Percentiles rank a stretch among this genome's conserved stretches.
Evolutionary conservation across 1,140 invertebrate species (phyloP).

Genomic region (Pachypsylla venusta): DNA sequence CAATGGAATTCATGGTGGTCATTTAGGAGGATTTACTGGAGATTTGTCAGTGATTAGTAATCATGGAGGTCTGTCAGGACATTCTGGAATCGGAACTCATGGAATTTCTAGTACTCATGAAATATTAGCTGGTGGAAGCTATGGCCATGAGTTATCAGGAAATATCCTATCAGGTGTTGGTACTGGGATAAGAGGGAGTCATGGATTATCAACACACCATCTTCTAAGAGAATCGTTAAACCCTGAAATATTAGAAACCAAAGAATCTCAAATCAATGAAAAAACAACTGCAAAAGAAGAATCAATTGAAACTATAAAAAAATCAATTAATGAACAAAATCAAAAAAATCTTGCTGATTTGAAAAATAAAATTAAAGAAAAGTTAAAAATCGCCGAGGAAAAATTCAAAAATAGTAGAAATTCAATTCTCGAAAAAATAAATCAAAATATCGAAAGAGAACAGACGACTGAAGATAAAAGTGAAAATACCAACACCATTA

Average conservation of each 20-base stretch:
- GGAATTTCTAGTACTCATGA: too few species aligned
- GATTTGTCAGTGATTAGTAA: too few species aligned
- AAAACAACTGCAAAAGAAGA: too few species aligned
- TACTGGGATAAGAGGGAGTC: background rate
- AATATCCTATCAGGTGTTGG: background rate
- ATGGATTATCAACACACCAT: background rate
- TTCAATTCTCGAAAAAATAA: conserved; percentile 1
- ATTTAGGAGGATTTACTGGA: too few species aligned
- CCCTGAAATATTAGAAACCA: too few species aligned
- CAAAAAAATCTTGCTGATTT: background rate
- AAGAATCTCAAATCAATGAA: too few species aligned
- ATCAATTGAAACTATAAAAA: too few species aligned
- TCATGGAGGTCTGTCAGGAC: too few species aligned
- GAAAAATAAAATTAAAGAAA: background rate
- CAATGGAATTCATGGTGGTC: too few species aligned
- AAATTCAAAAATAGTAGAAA: background rate
- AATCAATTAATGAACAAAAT: background rate
- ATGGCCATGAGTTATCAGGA: background rate
- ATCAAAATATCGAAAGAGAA: background rate
- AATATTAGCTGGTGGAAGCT: too few species aligned
- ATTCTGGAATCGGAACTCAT: background rate
- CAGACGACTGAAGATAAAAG: background rate
- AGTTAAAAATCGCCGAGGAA: background rate
- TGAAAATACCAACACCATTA: background rate
- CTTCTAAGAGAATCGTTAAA: background rate